phyloP scores from a whole-genome alignment of 2,113 vertebrate genomes.

The Stigmatopora nigra region DNA sequence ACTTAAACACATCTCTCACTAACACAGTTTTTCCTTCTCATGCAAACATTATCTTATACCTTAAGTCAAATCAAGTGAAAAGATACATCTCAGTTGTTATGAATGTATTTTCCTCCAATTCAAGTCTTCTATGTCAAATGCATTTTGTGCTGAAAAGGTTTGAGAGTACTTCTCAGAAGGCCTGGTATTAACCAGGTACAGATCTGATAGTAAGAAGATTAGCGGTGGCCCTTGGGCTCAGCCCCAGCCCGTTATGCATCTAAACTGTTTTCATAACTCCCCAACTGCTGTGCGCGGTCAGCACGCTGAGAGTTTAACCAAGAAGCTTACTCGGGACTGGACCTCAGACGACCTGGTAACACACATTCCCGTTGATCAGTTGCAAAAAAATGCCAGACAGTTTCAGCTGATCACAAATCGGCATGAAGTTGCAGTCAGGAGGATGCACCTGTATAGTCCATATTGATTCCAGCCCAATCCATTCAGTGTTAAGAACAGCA shows the following conservation, averaged over 20 bases:
- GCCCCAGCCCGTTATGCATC: slow-evolving; percentile 36
- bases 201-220: slow-evolving; percentile 72
- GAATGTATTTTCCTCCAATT: slow-evolving; percentile 5
- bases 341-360: slow-evolving; percentile 69
- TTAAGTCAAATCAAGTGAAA: slow-evolving; percentile 8
- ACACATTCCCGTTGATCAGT: slow-evolving; percentile 54
- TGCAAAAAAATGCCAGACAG: slow-evolving; percentile 48
- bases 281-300: slow-evolving; percentile 61
- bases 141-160: slow-evolving; percentile 50
- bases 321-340: slow-evolving; percentile 66
- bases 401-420: slow-evolving; percentile 11
- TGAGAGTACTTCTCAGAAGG: slow-evolving; percentile 58
- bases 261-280: slow-evolving; percentile 58
- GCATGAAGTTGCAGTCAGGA: slow-evolving; percentile 2
- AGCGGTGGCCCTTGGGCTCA: slow-evolving; percentile 50
- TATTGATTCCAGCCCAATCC: background rate
- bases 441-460: background rate
- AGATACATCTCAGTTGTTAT: slow-evolving; percentile 8
- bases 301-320: slow-evolving; percentile 67
- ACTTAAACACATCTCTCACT: slow-evolving; percentile 31
- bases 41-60: background rate
- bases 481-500: background rate
- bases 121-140: slow-evolving; percentile 38
- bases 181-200: slow-evolving; percentile 65
- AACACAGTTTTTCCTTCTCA: background rate